These are phyloP conservation scores for Chelidonichthys spinosus DNA, from an alignment of 2,797 vertebrate genomes.

Conservation along the genomic window DNA sequence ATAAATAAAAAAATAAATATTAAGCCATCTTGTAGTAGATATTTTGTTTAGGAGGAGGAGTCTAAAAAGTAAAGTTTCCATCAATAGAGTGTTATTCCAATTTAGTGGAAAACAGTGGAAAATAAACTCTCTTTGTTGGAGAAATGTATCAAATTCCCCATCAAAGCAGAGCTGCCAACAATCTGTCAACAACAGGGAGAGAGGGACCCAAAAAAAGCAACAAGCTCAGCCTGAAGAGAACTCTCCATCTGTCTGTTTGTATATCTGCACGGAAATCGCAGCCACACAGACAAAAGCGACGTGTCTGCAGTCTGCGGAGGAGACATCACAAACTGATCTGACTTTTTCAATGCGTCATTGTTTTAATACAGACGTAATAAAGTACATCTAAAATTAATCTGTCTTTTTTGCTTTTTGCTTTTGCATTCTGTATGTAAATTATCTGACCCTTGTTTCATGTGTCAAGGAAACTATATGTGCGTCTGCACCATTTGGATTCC, in stretches of 20 bases:
- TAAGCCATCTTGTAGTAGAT: neutral
- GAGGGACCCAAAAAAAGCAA: conserved; percentile 60
- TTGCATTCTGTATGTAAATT: neutral
- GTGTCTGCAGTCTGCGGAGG: conserved; percentile 28
- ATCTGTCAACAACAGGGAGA: conserved; percentile 64
- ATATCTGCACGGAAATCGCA: conserved; percentile 35
- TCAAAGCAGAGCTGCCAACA: conserved; percentile 50
- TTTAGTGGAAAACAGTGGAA: conserved; percentile 7
- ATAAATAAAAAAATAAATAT: too few relatives aligned
- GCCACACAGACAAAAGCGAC: conserved; percentile 24
- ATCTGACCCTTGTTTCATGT: neutral
- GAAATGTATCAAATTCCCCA: conserved; percentile 42
- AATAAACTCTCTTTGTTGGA: conserved; percentile 37
- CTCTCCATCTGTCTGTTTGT: conserved; percentile 68
- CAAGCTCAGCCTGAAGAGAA: conserved; percentile 43
- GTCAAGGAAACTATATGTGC: neutral
- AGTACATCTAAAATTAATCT: neutral
- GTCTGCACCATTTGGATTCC: conserved; percentile 6
- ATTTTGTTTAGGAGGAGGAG: neutral
- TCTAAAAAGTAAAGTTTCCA: conserved; percentile 15
- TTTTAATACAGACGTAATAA: conserved; percentile 20
- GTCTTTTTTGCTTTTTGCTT: neutral
- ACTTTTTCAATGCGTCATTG: conserved; percentile 14
- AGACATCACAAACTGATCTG: conserved; percentile 14
- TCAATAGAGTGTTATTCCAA: conserved; percentile 20